Evolutionary conservation across 1,140 invertebrate species (phyloP).

Genomic region (Drosophila mauritiana): DNA sequence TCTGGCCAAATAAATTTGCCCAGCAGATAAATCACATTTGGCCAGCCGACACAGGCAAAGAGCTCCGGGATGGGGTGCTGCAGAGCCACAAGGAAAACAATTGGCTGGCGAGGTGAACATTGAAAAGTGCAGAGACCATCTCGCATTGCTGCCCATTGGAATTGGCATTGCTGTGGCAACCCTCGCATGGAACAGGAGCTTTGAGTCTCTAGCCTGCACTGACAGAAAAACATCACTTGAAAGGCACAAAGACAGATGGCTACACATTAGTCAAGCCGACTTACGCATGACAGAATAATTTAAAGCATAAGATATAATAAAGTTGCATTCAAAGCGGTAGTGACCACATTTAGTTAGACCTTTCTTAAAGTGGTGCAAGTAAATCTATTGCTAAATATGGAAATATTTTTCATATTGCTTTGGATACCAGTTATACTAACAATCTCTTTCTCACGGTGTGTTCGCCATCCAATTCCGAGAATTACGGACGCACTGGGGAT

Average conservation of each 20-base stretch:
- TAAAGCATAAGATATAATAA: no score
- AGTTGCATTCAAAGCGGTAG: no score
- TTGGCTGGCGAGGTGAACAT: conserved; percentile 24
- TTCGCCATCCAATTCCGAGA: neutral
- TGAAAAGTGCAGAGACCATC: neutral
- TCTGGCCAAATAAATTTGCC: conserved; percentile 55
- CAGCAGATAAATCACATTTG: conserved; percentile 63
- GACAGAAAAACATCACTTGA: neutral
- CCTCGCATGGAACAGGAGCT: conserved; percentile 9
- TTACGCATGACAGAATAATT: no score
- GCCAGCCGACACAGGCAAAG: neutral
- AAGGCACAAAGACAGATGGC: no score
- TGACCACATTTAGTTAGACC: no score
- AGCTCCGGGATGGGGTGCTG: neutral
- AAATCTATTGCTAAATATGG: no score
- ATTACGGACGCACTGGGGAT: neutral
- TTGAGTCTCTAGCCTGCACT: neutral
- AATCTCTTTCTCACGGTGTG: neutral
- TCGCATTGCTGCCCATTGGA: conserved; percentile 2
- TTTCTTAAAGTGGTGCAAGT: no score
- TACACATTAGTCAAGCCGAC: no score
- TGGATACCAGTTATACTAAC: no score
- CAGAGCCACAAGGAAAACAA: conserved; percentile 13
- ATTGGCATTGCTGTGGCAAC: conserved; percentile 31
- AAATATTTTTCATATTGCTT: neutral